These are phyloP conservation scores for Sarcophaga variegata DNA, from an alignment of 2,888 invertebrate genomes.

Conservation along the genomic window DNA sequence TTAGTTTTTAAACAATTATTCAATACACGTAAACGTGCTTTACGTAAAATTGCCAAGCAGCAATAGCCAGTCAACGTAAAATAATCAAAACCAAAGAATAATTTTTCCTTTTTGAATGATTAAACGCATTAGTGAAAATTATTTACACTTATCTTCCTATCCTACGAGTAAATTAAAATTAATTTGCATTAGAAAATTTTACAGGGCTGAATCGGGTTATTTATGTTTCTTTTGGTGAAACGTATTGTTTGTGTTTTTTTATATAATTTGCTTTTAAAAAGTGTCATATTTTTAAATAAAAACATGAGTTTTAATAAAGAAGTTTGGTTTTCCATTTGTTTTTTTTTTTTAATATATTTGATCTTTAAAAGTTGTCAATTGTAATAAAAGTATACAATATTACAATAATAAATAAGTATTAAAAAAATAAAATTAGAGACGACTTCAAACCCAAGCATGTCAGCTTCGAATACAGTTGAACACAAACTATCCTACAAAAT, in stretches of 20 bases:
- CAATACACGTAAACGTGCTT: constrained; percentile 77
- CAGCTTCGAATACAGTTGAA: too few species aligned
- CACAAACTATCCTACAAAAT: too few species aligned
- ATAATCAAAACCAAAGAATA: constrained; percentile 19
- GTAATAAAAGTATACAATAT: too few species aligned
- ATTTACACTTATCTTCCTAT: neutral
- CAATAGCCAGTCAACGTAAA: constrained; percentile 65
- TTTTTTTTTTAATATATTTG: too few species aligned
- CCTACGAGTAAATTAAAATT: neutral
- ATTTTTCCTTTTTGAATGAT: constrained; percentile 21
- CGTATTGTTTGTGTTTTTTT: constrained; percentile 26
- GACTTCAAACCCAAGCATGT: too few species aligned
- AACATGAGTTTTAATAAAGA: neutral
- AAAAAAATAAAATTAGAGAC: too few species aligned
- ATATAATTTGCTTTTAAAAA: constrained; percentile 49
- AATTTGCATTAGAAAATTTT: constrained; percentile 24
- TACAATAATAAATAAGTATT: too few species aligned
- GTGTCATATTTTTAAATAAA: constrained; percentile 45
- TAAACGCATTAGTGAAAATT: neutral
- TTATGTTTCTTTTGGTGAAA: constrained; percentile 33
- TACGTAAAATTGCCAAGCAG: constrained; percentile 76
- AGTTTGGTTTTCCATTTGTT: too few species aligned
- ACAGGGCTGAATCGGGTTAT: constrained; percentile 59
- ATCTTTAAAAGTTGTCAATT: neutral
- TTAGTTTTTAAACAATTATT: constrained; percentile 77